Evolutionary conservation across 2,113 vertebrate species (phyloP), one percentile per base, ranked within the genome.

Genomic region (Rhinichthys klamathensis): DNA sequence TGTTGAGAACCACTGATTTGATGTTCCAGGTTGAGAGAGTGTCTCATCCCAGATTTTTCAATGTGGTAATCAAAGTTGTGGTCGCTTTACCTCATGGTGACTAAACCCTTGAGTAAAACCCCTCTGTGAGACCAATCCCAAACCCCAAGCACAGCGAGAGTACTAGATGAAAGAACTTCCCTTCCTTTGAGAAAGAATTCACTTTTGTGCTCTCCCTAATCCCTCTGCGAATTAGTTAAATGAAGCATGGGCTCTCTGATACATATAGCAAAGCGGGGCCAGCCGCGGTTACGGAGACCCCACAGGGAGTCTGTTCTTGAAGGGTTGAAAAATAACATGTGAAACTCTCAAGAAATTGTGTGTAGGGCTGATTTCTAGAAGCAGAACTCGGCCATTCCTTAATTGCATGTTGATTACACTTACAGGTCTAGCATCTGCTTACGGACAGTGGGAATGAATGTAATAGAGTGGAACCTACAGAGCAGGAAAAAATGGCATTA

Each of bases 201-300:
- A 85, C 84, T 87, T 82, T 87, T 85, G 79, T 87, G 77, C n/a
- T 88, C 51, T 65, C 23, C 18, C 46, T 90, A 90, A 87, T 90
- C 84, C 84, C 78, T 86, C 2, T 32, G 54, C 54, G 82, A 88
- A 74, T 86, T 85, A 86, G 79, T 61, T 38, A 90, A 88, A 77
- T 83, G 88, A 82, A 84, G 67, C 85, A 11, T 56, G 56, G 32
- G 30, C 69, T 58, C 76, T 84, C 54, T 78, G 85, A 85, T 70
- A 70, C 25, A n/a, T 41, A 51, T 18, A 60, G 85, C 27, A 74
- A 49, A 63, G 69, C 61, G 12, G 56, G 10, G 73, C 63, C 35
- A 56, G 60, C 27, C 6, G 12, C 32, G 83, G 65, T 76, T 60
- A 69, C 13, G 1, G 83, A 63, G 80, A 88, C 84, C 86, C 84